Evolutionary conservation across 35 echinoderm and acorn worm genomes (phyloP).

Genomic region (Acanthaster planci): DNA sequence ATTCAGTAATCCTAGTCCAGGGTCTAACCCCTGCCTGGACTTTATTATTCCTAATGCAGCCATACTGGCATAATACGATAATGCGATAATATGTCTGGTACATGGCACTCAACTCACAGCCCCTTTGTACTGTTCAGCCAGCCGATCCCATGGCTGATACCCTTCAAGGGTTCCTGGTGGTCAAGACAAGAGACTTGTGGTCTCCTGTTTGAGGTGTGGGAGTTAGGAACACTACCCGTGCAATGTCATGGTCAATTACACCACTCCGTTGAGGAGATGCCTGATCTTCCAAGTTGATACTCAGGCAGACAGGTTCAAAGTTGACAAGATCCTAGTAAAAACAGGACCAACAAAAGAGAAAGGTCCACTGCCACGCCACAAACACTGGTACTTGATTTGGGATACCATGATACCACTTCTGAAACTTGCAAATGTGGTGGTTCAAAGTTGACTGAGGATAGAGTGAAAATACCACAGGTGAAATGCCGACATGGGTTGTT

Average conservation of each 20-base stretch:
- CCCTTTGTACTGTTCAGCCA: neutral
- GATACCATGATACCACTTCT: no score
- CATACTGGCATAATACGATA: slow-evolving; percentile 1
- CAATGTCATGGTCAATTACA: slow-evolving; percentile 29
- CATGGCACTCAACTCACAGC: neutral
- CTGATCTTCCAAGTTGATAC: no score
- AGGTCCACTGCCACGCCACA: neutral
- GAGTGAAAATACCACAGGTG: no score
- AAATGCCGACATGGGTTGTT: no score
- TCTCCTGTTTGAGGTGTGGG: neutral
- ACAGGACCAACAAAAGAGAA: no score
- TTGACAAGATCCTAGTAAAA: no score
- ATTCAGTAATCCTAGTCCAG: neutral
- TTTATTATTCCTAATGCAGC: no score
- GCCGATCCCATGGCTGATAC: neutral
- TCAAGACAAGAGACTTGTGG: neutral
- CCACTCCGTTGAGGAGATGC: neutral
- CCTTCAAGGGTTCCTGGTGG: slow-evolving; percentile 8
- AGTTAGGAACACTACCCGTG: neutral
- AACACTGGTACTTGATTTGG: neutral
- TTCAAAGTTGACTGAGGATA: no score
- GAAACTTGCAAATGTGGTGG: no score
- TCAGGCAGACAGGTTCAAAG: no score
- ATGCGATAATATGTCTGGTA: slow-evolving; percentile 6
- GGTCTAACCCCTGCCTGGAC: neutral